Evolutionary conservation across 2,797 vertebrate genomes (phyloP), one percentile per base, ranked within the genome.

Genomic region (Sibirionetta formosa): DNA sequence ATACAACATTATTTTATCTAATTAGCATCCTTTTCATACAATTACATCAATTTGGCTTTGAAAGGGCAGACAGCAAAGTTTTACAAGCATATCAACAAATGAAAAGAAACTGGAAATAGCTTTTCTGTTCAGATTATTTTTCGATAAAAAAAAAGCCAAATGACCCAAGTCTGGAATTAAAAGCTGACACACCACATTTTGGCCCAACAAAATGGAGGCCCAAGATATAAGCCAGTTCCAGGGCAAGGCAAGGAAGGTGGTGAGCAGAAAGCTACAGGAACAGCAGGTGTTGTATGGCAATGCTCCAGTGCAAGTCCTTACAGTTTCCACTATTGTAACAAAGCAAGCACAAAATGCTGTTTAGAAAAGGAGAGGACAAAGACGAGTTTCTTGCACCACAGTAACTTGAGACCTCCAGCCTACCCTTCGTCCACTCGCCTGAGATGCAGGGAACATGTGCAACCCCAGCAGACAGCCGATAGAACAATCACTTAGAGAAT

Each of bases 401-500:
- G 8, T 5, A 82, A 51, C 50, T 33, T 35, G 4, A 64, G 26
- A 33, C 18, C 11, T 91, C 57, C 71, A 54, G 24, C 38, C 36
- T 48, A 68, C 18, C 63, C 29, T 35, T 14, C 9, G 44, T 15
- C 31, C 27, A 3, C 42, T 66, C 14, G 31, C 66, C 42, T 1
- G 35, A 44, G 35, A 29, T 7, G 12, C 31, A 54, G 40, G 61
- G 48, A 53, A 40, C 11, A 35, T 0, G 0, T 11, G 54, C 22
- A 44, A 81, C 40, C 44, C 35, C 44, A 83, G 61, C 53, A 65
- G 50, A 26, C 15, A 69, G 18, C 27, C 50, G 54, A 42, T 0
- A 7, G 51, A 64, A 61, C 48, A 35, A 33, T 5, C 14, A 56
- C 51, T 26, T 24, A 6, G 26, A 73, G 18, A 86, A 87, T 24